Conservation (phyloP, 2,888 invertebrate genomes). For the Phyto melanocephala region DNA sequence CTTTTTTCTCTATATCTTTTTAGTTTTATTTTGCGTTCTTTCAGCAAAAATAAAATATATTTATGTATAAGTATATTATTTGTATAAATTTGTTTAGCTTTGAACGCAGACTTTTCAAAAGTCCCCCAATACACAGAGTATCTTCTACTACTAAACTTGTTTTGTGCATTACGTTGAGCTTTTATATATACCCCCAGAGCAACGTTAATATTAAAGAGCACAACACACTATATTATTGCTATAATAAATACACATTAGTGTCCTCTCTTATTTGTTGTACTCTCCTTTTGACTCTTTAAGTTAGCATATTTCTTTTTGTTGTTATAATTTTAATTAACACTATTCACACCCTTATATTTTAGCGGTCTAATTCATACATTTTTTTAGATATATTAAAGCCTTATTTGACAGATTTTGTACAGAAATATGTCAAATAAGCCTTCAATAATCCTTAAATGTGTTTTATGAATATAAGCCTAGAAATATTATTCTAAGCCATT, state of each 20-base stretch:
- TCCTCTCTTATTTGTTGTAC: conserved; percentile 12
- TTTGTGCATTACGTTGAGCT: conserved; percentile 24
- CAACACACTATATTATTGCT: conserved; percentile 24
- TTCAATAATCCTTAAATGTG: too few species aligned
- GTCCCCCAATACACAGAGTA: conserved; percentile 35
- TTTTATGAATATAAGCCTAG: too few species aligned
- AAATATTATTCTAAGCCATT: too few species aligned
- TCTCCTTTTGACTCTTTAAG: neutral
- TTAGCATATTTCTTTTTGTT: conserved; percentile 1
- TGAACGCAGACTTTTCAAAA: conserved; percentile 18
- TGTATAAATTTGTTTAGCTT: conserved; percentile 1
- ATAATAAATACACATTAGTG: conserved; percentile 8
- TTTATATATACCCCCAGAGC: conserved; percentile 55
- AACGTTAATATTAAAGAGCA: neutral
- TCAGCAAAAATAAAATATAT: neutral
- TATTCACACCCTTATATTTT: conserved; percentile 8
- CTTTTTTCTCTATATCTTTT: neutral
- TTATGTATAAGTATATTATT: conserved; percentile 9
- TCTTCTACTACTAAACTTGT: conserved; percentile 57
- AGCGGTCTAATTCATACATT: too few species aligned
- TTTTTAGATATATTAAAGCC: too few species aligned
- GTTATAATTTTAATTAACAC: conserved; percentile 39
- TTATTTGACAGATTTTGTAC: too few species aligned
- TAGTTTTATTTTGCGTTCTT: neutral
- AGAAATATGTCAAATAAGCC: too few species aligned